Evolutionary conservation across 2,797 vertebrate species (phyloP).

Genomic region (Pangasius larnaudii): DNA sequence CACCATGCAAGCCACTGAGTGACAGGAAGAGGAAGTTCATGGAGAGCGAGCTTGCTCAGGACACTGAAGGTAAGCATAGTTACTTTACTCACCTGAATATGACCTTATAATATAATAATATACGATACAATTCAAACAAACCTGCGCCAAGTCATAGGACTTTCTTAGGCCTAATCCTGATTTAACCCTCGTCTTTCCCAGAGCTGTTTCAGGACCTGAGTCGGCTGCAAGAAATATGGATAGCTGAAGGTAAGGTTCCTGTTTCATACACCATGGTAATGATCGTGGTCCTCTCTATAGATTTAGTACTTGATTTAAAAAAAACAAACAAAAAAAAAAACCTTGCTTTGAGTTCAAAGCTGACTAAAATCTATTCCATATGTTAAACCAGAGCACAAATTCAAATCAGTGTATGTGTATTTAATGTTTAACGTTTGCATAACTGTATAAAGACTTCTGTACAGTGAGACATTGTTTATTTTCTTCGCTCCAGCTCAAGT

Average conservation of each 20-base stretch:
- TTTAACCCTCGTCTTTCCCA: constrained; percentile 66
- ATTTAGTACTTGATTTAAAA: not conserved
- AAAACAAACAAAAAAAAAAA: no score
- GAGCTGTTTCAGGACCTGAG: constrained; percentile 94
- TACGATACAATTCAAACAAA: not conserved
- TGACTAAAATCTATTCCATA: not conserved
- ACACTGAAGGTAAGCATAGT: constrained; percentile 85
- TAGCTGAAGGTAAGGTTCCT: constrained; percentile 86
- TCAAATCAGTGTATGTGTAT: not conserved
- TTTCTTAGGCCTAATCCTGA: constrained; percentile 14
- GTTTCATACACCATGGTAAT: not conserved
- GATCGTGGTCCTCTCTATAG: not conserved
- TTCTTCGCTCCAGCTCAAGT: constrained; percentile 80
- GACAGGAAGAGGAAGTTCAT: constrained; percentile 90
- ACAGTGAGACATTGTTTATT: constrained; percentile 22
- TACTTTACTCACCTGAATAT: constrained; percentile 2
- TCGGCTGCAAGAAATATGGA: constrained; percentile 94
- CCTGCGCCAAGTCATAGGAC: not conserved
- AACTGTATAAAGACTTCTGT: not conserved
- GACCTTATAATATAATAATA: not conserved
- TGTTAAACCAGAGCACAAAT: not conserved
- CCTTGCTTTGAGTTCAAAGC: not conserved
- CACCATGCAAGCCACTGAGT: constrained; percentile 71
- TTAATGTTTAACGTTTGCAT: not conserved
- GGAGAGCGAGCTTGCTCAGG: constrained; percentile 89